Percentiles rank a stretch among this genome's conserved stretches.
Evolutionary conservation across 2,113 vertebrate genomes (phyloP).

Genomic region (Gasterosteus aculeatus): DNA sequence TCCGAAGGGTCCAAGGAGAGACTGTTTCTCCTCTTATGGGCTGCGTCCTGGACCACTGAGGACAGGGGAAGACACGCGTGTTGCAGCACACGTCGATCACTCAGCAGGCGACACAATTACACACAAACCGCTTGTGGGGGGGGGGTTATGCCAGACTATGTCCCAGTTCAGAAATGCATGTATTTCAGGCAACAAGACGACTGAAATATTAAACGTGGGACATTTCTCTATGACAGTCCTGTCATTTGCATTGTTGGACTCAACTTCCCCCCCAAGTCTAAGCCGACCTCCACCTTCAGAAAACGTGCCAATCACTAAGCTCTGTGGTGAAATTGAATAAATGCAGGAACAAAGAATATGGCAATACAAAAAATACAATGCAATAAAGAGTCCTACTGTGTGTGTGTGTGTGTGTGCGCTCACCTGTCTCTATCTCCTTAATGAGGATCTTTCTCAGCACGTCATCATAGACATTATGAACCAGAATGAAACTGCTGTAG

Average conservation of each 20-base stretch:
- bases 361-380: neutral
- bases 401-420: constrained; percentile 9
- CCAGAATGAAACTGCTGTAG: constrained; percentile 69
- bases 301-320: too few species aligned
- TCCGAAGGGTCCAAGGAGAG: constrained; percentile 56
- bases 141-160: neutral
- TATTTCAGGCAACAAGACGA: neutral
- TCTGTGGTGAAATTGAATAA: neutral
- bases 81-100: neutral
- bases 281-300: neutral
- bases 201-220: neutral
- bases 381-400: neutral
- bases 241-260: neutral
- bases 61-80: neutral
- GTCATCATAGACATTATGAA: constrained; percentile 60
- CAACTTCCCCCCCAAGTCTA: neutral
- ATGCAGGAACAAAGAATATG: neutral
- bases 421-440: constrained; percentile 65
- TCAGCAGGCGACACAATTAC: neutral
- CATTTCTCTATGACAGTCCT: neutral
- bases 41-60: constrained; percentile 63
- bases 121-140: neutral
- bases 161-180: neutral
- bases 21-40: constrained; percentile 49
- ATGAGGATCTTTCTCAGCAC: constrained; percentile 58